Evolutionary conservation across 2,888 invertebrate species (phyloP), one percentile per base, ranked within the genome.

Genomic region (Octodonta nipae): DNA sequence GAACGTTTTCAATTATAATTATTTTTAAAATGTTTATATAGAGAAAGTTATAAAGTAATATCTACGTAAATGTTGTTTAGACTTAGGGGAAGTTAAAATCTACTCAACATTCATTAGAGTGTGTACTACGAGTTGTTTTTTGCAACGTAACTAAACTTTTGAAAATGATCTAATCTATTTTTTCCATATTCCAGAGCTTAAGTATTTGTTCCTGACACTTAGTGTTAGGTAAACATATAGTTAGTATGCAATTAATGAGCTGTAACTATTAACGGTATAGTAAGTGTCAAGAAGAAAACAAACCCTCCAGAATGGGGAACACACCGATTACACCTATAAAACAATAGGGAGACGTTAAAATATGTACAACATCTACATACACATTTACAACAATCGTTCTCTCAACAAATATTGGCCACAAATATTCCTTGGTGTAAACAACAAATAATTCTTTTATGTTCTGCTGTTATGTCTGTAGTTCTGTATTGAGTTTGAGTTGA

Each of bases 281-380:
- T 8, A 14, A 27, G 13, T 20, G 12, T 11, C 8, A 32, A 11
- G 20, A 27, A 27, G 11, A 32, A 32, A 32, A 32, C 20, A 7
- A 15, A 13, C 11, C 16, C 20, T 25, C 30, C 20, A 34, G 30
- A 34, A 34, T 27, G 30, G 26, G 34, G 30, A 34, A 34, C 26
- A 22, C 20, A 30, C 28, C 16, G 32, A 13, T 14, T 14, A 32
- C 28, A 36, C 29, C 28, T 36, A 28, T 36, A 26, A 22, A 16
- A 29, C 28, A 28, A 35, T 16, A 24, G 32, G 29, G 29, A 27
- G 27, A 13, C 10, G 10, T 22, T 15, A 35, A 35, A 39, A 35
- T 41, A 40, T 40, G 28, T 43, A 43, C 43, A 43, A 43, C 42
- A 43, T 35, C 35, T 43, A 42, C 40, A 43, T 29, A 37, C 43